These are phyloP conservation scores for Volucella inanis DNA, from an alignment of 2,888 invertebrate species.

Conservation along the genomic window DNA sequence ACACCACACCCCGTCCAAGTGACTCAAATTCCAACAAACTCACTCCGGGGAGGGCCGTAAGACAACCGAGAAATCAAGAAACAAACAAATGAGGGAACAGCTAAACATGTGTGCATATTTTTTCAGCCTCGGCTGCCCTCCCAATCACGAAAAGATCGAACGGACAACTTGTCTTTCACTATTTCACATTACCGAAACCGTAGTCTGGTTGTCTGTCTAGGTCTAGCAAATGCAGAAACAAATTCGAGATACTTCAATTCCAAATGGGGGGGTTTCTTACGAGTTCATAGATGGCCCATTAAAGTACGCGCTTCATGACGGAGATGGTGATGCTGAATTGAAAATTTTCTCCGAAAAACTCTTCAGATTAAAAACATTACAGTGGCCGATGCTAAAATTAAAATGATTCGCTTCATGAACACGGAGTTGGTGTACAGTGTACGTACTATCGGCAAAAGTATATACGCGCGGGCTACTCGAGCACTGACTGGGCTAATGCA, in stretches of 20 bases:
- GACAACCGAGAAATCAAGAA: conserved; percentile 18
- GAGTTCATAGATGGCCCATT: conserved; percentile 40
- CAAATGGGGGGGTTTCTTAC: conserved; percentile 37
- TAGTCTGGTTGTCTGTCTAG: conserved; percentile 7
- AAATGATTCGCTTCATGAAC: conserved; percentile 66
- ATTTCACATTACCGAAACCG: conserved; percentile 45
- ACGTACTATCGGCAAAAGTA: background rate
- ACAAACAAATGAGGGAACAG: conserved; percentile 1
- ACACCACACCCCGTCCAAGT: conserved; percentile 46
- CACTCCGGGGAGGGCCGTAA: background rate
- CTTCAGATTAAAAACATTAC: conserved; percentile 70
- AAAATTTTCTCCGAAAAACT: conserved; percentile 49
- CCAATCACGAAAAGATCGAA: background rate
- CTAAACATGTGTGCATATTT: conserved; percentile 12
- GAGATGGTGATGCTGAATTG: conserved; percentile 30
- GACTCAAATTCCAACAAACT: conserved; percentile 14
- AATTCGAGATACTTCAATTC: conserved; percentile 39
- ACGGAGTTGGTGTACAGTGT: conserved; percentile 3
- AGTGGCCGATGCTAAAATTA: conserved; percentile 46
- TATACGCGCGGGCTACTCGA: background rate
- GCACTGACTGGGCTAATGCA: conserved; percentile 36
- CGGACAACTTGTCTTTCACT: conserved; percentile 62
- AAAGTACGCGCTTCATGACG: conserved; percentile 26
- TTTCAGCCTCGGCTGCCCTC: conserved; percentile 31
- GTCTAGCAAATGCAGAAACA: conserved; percentile 9